Evolutionary conservation across 1,140 invertebrate genomes (phyloP).

Genomic region (Cheumatopsyche charites): DNA sequence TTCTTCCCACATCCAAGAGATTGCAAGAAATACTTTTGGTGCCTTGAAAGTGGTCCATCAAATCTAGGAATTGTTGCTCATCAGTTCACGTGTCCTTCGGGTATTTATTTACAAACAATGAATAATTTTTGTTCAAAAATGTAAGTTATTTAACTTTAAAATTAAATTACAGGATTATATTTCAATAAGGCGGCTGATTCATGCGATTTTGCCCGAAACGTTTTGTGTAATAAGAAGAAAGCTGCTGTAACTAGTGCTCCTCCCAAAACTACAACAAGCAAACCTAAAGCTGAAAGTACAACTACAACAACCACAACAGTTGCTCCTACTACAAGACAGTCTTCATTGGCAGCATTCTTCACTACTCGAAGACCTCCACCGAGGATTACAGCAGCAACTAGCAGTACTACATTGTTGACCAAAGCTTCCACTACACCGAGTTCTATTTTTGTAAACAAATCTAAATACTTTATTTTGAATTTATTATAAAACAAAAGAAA

Average conservation of each 20-base stretch:
- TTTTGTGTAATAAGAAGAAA: conserved; percentile 72
- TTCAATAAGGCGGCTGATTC: conserved; percentile 92
- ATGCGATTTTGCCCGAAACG: conserved; percentile 89
- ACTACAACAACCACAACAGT: conserved; percentile 59
- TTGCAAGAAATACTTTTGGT: conserved; percentile 96
- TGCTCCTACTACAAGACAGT: conserved; percentile 55
- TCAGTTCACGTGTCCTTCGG: conserved; percentile 91
- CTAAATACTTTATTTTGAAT: background rate
- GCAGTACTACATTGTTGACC: conserved; percentile 51
- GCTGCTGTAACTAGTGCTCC: conserved; percentile 61
- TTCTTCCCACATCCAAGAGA: conserved; percentile 92
- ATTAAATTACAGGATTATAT: conserved; percentile 70
- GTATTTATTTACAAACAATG: conserved; percentile 54
- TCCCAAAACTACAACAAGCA: conserved; percentile 56
- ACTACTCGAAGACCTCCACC: conserved; percentile 51
- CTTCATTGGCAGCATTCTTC: conserved; percentile 53
- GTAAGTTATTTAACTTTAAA: background rate
- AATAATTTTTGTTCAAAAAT: too few species aligned
- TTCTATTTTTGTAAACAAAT: conserved; percentile 33
- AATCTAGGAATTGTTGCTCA: conserved; percentile 89
- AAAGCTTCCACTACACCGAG: conserved; percentile 52
- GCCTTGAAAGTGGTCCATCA: conserved; percentile 85
- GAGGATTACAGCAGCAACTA: conserved; percentile 55
- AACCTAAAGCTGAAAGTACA: conserved; percentile 56
- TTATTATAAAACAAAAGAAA: background rate